phyloP scores from a whole-genome alignment of 1,140 invertebrate genomes.

The Aphelenchoides besseyi region DNA sequence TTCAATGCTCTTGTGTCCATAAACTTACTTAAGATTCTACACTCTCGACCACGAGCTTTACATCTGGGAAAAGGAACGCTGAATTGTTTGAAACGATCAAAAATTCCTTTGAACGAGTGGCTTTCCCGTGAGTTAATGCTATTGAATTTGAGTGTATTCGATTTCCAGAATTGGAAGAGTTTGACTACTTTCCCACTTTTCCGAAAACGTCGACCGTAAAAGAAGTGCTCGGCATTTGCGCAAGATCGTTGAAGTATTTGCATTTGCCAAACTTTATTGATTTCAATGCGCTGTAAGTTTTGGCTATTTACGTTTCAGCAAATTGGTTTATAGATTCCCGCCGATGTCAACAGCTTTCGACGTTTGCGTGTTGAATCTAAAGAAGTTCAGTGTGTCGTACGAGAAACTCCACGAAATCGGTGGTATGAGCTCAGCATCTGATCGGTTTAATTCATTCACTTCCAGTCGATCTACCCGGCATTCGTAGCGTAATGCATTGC shows the following conservation, averaged over 20 bases:
- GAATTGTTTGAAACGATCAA: background rate
- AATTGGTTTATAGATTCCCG: background rate
- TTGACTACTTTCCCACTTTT: background rate
- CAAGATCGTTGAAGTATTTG: background rate
- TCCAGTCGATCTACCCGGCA: too few relatives aligned
- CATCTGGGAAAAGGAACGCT: background rate
- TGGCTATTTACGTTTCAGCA: background rate
- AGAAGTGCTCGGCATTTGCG: background rate
- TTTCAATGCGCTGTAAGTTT: background rate
- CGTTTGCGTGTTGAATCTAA: background rate
- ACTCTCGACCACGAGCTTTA: background rate
- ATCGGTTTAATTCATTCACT: too few relatives aligned
- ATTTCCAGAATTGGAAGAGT: background rate
- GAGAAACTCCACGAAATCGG: too few relatives aligned
- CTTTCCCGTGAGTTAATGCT: background rate
- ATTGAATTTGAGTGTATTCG: background rate
- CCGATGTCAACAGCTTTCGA: too few relatives aligned
- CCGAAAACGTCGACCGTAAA: background rate
- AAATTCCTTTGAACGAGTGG: background rate
- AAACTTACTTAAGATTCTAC: background rate
- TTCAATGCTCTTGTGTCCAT: background rate
- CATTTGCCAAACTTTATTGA: conserved; percentile 5
- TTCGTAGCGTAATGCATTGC: too few relatives aligned
- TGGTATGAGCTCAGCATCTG: too few relatives aligned
- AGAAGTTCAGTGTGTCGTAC: too few relatives aligned